Evolutionary conservation across 2,113 vertebrate species (phyloP).

Genomic region (Notarius lentiginosus): DNA sequence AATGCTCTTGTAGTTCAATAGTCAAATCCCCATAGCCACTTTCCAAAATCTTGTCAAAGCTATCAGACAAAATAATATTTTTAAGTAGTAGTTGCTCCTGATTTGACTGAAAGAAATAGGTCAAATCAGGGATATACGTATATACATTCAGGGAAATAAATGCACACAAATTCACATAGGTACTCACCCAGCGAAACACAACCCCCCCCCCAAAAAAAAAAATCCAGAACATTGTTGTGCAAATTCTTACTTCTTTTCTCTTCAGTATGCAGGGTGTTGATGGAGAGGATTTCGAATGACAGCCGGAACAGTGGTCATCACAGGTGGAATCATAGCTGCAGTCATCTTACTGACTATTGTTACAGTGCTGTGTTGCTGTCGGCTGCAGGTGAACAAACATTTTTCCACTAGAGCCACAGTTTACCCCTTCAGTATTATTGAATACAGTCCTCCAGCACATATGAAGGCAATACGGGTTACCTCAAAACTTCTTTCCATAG

Average conservation of each 20-base stretch:
- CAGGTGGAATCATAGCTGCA: conserved; percentile 95
- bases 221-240: not conserved
- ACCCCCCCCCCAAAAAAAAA: too few relatives aligned
- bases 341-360: conserved; percentile 96
- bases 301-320: conserved; percentile 99
- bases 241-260: not conserved
- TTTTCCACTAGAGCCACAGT: conserved; percentile 47
- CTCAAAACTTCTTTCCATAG: not conserved
- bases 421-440: not conserved
- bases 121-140: not conserved
- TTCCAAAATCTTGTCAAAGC: not conserved
- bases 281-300: conserved; percentile 98
- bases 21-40: not conserved
- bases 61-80: not conserved
- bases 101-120: not conserved
- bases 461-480: not conserved
- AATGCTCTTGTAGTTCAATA: not conserved
- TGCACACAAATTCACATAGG: not conserved
- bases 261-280: conserved; percentile 74
- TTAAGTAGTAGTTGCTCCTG: not conserved
- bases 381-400: conserved; percentile 80
- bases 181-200: not conserved
- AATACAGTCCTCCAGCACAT: not conserved
- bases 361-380: conserved; percentile 84
- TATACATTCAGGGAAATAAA: not conserved